Evolutionary conservation across 1,140 invertebrate species (phyloP).

Genomic region (Agraylea sexmaculata): DNA sequence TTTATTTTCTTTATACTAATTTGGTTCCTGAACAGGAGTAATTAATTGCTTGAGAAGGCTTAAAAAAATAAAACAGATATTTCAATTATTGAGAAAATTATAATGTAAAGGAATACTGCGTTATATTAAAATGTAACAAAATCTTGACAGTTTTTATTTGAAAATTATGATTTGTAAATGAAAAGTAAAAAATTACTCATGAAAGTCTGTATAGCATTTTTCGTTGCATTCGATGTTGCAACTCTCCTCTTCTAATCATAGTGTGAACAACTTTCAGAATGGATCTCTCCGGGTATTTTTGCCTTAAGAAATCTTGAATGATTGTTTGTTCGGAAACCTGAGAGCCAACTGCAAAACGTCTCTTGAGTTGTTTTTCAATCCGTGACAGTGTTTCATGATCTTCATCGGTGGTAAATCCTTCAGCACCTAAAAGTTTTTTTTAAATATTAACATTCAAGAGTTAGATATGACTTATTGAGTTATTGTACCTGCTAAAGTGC

Average conservation of each 20-base stretch:
- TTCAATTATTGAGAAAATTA: too few relatives aligned
- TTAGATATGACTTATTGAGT: neutral
- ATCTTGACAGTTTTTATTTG: too few relatives aligned
- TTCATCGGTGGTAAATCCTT: slow-evolving; percentile 93
- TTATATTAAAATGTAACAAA: too few relatives aligned
- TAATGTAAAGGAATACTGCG: too few relatives aligned
- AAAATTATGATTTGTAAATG: neutral
- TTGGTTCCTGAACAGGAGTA: too few relatives aligned
- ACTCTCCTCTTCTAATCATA: slow-evolving; percentile 88
- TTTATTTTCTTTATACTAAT: too few relatives aligned
- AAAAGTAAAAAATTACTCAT: slow-evolving; percentile 29
- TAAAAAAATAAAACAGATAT: too few relatives aligned
- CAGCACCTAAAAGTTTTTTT: slow-evolving; percentile 57
- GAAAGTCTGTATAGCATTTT: slow-evolving; percentile 93
- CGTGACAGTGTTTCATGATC: slow-evolving; percentile 81
- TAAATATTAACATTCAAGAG: neutral
- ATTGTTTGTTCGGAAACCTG: slow-evolving; percentile 93
- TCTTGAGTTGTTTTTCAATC: slow-evolving; percentile 92
- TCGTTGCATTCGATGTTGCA: slow-evolving; percentile 90
- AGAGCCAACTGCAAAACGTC: slow-evolving; percentile 88
- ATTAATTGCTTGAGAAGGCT: too few relatives aligned
- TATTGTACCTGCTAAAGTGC: slow-evolving; percentile 66
- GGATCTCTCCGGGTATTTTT: slow-evolving; percentile 84
- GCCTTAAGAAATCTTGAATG: slow-evolving; percentile 84
- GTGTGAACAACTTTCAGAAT: slow-evolving; percentile 84